These are phyloP conservation scores for Drosophila robusta DNA, from an alignment of 2,888 invertebrate species.

Conservation along the genomic window DNA sequence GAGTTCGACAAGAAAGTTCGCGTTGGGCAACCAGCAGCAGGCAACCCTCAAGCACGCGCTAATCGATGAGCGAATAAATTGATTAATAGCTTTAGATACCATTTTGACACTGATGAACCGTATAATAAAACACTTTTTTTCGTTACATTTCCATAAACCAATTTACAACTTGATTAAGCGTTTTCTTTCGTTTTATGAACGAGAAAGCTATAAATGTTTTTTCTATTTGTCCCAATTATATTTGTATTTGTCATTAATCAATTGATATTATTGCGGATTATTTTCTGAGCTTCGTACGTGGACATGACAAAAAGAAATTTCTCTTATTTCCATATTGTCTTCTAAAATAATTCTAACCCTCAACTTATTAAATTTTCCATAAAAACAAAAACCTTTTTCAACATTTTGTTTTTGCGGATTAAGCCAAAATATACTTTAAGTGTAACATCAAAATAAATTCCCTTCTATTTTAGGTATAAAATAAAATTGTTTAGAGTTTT, in stretches of 20 bases:
- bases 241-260: not conserved
- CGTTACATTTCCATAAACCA: constrained; percentile 21
- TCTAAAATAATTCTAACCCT: too few species aligned
- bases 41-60: constrained; percentile 43
- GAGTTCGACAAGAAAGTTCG: constrained; percentile 44
- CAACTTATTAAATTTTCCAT: too few species aligned
- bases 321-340: too few species aligned
- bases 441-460: too few species aligned
- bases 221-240: not conserved
- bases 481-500: too few species aligned
- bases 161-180: constrained; percentile 25
- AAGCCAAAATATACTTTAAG: too few species aligned
- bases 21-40: constrained; percentile 18
- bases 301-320: too few species aligned
- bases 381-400: too few species aligned
- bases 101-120: constrained; percentile 38
- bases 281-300: not conserved
- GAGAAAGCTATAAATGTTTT: constrained; percentile 2
- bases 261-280: constrained; percentile 1
- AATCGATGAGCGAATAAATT: constrained; percentile 60
- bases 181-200: constrained; percentile 1
- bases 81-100: constrained; percentile 56
- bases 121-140: constrained; percentile 16
- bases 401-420: too few species aligned
- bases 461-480: too few species aligned